Conservation (phyloP, 2,113 vertebrate species). For the Mobula birostris region DNA sequence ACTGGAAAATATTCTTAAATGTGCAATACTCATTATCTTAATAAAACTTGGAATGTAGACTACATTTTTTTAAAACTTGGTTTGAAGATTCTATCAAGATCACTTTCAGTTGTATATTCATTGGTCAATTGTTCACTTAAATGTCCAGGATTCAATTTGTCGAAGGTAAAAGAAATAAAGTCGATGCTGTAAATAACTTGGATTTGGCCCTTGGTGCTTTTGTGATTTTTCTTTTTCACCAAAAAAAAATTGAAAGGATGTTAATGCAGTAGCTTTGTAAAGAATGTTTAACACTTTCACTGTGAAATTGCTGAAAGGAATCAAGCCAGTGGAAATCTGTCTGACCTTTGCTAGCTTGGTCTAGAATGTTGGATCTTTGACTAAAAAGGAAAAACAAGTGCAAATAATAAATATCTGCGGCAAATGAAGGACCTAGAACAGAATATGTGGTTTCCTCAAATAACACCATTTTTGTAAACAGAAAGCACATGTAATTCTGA, state of each 20-base stretch:
- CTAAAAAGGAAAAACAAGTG: not conserved
- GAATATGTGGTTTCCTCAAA: not conserved
- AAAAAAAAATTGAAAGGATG: not conserved
- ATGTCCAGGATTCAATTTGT: not conserved
- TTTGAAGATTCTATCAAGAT: not conserved
- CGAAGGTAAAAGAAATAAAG: not conserved
- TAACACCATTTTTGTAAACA: not conserved
- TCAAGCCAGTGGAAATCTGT: not conserved
- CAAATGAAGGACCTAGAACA: not conserved
- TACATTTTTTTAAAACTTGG: not conserved
- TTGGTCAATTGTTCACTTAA: not conserved
- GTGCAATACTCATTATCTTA: not conserved
- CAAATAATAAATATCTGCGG: not conserved
- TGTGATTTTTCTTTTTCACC: not conserved
- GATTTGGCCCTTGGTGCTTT: not conserved
- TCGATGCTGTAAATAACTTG: not conserved
- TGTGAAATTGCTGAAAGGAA: not conserved
- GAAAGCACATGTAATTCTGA: constrained; percentile 10
- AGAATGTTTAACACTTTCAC: not conserved
- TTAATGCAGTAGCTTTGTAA: not conserved
- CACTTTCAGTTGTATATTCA: not conserved
- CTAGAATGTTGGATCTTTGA: not conserved
- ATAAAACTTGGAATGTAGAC: not conserved
- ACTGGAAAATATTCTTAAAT: not conserved
- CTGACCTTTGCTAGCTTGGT: not conserved